phyloP scores from a whole-genome alignment of 2,888 invertebrate genomes.

The Lamproptera curius region DNA sequence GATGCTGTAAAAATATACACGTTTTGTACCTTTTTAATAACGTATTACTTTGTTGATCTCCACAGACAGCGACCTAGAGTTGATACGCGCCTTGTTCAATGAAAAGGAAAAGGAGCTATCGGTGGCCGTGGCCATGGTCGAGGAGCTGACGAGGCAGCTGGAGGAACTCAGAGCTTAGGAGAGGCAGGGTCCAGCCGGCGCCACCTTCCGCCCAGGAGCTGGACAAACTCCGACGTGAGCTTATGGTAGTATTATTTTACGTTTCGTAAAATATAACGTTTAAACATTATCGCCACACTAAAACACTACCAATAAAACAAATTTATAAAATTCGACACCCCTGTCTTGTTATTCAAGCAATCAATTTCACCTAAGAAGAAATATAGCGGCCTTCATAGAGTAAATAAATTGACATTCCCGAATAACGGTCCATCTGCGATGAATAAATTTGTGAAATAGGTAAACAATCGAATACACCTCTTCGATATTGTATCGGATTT shows the following conservation, averaged over 20 bases:
- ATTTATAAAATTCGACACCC: not conserved
- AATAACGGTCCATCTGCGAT: not conserved
- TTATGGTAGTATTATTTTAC: constrained; percentile 89
- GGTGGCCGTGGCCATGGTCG: constrained; percentile 98
- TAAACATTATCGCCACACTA: not conserved
- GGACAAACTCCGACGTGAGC: constrained; percentile 93
- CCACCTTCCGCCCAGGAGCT: constrained; percentile 90
- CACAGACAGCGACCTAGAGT: constrained; percentile 95
- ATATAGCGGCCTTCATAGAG: not conserved
- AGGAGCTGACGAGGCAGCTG: constrained; percentile 95
- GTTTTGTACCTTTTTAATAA: too few relatives aligned
- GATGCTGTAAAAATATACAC: too few relatives aligned
- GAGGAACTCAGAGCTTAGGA: constrained; percentile 92
- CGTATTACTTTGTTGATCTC: not conserved
- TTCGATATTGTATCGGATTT: constrained; percentile 6
- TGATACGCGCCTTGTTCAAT: constrained; percentile 96
- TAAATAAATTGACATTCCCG: not conserved
- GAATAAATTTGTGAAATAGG: constrained; percentile 8
- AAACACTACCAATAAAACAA: too few relatives aligned
- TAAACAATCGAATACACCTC: constrained; percentile 8
- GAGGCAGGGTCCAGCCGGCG: constrained; percentile 80
- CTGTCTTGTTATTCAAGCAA: not conserved
- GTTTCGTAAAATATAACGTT: not conserved
- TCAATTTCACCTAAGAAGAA: not conserved
- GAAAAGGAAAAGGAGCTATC: constrained; percentile 98